Percentiles rank a stretch among this genome's conserved stretches.
Evolutionary conservation across 2,888 invertebrate genomes (phyloP).

Genomic region (Lepidonotus clava): DNA sequence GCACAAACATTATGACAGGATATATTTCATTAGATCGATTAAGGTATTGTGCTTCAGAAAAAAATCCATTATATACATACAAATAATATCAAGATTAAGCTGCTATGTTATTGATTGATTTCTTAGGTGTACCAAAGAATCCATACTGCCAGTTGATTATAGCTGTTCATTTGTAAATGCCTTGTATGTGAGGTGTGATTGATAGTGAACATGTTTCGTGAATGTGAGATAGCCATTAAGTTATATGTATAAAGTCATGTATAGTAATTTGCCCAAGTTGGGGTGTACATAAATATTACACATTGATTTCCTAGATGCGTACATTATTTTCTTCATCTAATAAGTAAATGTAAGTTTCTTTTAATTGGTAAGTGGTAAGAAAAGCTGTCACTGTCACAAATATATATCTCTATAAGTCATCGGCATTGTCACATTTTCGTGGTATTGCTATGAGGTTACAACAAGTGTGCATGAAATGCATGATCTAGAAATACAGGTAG

Average conservation of each 20-base stretch:
- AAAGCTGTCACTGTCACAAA: neutral
- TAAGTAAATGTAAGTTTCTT: neutral
- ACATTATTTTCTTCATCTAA: neutral
- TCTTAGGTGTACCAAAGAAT: constrained; percentile 31
- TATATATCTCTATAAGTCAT: too few species aligned
- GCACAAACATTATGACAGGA: neutral
- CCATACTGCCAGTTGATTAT: constrained; percentile 7
- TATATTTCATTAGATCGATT: too few species aligned
- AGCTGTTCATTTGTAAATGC: constrained; percentile 13
- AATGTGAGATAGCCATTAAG: constrained; percentile 23
- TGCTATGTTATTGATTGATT: neutral
- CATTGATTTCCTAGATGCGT: neutral
- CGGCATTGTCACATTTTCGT: too few species aligned
- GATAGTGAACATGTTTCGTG: constrained; percentile 16
- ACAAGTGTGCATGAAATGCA: too few species aligned
- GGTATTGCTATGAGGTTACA: too few species aligned
- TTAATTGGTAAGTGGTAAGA: neutral
- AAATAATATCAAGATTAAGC: neutral
- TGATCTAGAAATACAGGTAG: too few species aligned
- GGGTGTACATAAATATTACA: constrained; percentile 17
- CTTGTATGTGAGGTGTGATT: constrained; percentile 15
- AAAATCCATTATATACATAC: neutral
- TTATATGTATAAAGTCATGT: constrained; percentile 42
- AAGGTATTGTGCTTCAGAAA: neutral
- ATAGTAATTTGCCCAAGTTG: constrained; percentile 5